Evolutionary conservation across 2,797 vertebrate species (phyloP).

Genomic region (Anas acuta): DNA sequence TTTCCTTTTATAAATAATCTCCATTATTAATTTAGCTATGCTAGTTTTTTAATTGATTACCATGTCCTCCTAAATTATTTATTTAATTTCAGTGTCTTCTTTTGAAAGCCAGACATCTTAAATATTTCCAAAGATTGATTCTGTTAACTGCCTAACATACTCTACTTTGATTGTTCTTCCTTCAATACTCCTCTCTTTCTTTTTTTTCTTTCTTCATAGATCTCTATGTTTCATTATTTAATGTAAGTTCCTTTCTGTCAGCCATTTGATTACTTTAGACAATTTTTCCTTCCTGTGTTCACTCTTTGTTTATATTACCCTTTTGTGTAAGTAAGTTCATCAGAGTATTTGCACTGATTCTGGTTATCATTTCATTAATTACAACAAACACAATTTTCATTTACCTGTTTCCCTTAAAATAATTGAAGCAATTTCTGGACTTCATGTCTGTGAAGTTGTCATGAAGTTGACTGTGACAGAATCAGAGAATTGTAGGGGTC

Average conservation of each 20-base stretch:
- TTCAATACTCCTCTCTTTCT: background rate
- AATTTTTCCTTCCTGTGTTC: background rate
- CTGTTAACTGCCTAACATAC: background rate
- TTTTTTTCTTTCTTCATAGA: background rate
- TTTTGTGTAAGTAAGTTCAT: background rate
- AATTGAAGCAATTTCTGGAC: background rate
- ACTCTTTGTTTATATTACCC: background rate
- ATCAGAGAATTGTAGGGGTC: too few species aligned
- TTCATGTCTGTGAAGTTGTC: background rate
- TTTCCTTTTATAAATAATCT: background rate
- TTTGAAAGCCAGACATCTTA: background rate
- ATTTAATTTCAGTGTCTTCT: background rate
- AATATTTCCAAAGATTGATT: background rate
- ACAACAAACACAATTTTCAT: rapidly evolving
- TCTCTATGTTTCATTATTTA: background rate
- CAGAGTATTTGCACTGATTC: background rate
- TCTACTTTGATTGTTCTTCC: background rate
- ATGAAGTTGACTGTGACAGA: background rate
- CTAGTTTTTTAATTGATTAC: background rate
- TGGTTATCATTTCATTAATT: background rate
- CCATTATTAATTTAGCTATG: background rate
- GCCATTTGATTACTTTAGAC: background rate
- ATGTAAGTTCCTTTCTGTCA: background rate
- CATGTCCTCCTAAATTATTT: background rate
- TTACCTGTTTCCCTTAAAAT: background rate